Conservation (phyloP, 2,888 invertebrate genomes). For the Drosophila robusta region DNA sequence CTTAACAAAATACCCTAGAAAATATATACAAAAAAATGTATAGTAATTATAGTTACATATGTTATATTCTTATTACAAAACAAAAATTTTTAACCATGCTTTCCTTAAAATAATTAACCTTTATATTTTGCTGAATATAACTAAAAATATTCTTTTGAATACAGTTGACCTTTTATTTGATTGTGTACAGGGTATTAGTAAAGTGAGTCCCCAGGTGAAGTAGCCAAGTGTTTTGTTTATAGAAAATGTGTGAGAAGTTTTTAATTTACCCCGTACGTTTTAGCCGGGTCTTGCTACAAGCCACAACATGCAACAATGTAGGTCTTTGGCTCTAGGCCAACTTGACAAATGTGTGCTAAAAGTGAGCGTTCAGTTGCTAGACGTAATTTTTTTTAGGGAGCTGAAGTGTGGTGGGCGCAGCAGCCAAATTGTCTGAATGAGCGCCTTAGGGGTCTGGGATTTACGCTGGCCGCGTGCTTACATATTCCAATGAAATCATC, state of each 20-base stretch:
- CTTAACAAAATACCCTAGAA: slow-evolving; percentile 7
- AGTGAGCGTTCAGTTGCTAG: slow-evolving; percentile 2
- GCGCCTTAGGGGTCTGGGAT: slow-evolving; percentile 37
- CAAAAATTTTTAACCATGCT: no score
- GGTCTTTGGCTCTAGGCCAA: slow-evolving; percentile 44
- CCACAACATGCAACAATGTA: slow-evolving; percentile 15
- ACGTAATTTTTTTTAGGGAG: not conserved
- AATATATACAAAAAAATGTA: not conserved
- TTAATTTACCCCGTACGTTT: no score
- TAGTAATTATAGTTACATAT: not conserved
- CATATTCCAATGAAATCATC: slow-evolving; percentile 28
- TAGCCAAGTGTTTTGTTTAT: slow-evolving; percentile 29
- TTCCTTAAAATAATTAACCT: no score
- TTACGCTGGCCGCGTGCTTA: slow-evolving; percentile 18
- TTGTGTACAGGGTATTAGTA: slow-evolving; percentile 20
- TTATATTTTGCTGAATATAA: no score
- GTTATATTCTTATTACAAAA: no score
- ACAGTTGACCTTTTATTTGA: not conserved
- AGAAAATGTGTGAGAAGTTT: slow-evolving; percentile 41
- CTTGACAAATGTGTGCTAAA: slow-evolving; percentile 23
- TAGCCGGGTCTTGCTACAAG: no score
- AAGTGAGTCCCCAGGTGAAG: slow-evolving; percentile 37
- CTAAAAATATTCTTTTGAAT: not conserved
- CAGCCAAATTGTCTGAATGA: slow-evolving; percentile 15
- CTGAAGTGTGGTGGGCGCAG: not conserved